Evolutionary conservation across 2,113 vertebrate species (phyloP), one percentile per base, ranked within the genome.

Genomic region (Semnornis frantzii): DNA sequence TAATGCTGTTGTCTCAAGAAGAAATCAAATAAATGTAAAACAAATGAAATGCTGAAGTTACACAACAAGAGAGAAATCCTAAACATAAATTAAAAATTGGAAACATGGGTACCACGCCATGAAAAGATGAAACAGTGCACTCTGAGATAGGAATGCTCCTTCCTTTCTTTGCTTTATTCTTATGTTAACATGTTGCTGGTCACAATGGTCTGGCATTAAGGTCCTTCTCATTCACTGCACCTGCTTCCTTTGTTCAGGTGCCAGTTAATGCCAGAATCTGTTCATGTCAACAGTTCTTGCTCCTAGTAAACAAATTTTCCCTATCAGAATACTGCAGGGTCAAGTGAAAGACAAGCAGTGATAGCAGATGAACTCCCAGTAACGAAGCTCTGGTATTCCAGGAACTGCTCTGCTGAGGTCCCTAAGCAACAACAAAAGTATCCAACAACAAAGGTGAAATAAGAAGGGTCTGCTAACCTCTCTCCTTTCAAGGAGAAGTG

Each of bases 201-300:
- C 82, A 48, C 58, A 60, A 21, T 11, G 14, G 48, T 39, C 62
- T 74, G 20, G 20, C 60, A 74, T 34, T 4, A 31, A 76, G 27
- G 11, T 42, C 66, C 28, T 66, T 68, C 57, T 42, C 42, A 66
- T 82, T 59, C 65, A 81, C 34, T 60, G 44, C 25, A 80, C 19
- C 17, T 64, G 21, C 30, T 39, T 60, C 27, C 46, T 50, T 55
- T 88, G 37, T 57, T 82, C 54, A 80, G 77, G 31, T 39, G 37
- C 28, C 87, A 95, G 90, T 27, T 74, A 92, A 82, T 20, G 42
- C 55, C 85, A 90, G 52, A 91, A 93, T 19, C 65, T 28, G 14
- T 18, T 83, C 85, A 42, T 2, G 4, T 58, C 89, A 69, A 73
- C 74, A 85, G 52, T n/a, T 54, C 54, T 12, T 77, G 37, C 55